Base-by-base conservation (phyloP, 2,888 invertebrate species). In the Agrochola litura region DNA sequence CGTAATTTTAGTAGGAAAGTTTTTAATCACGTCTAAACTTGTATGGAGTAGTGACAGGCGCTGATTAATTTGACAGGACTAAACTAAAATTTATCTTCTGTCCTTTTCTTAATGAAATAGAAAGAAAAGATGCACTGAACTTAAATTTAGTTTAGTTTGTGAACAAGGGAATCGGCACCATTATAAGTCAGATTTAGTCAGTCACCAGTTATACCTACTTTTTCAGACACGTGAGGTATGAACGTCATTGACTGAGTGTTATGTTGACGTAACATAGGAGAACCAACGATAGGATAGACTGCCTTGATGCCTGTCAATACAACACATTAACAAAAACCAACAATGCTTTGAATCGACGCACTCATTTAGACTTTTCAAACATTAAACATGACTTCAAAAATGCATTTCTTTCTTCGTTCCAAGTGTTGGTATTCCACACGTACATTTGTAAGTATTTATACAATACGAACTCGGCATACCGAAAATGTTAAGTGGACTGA, bases 401-500 rank as follows among this genome's bases (percentile, higher is more conserved):
- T 85, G 70, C 72, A 80, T 75, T 61, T 76, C 43, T 70, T 68
- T 76, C 37, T 76, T 68, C 76, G 54, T 46, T 52, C 72, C n/a
- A 73, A 68, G 56, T 75, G 52, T 69, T 64, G 56, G 60, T 77
- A 61, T 78, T 54, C 49, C 65, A 61, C 79, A 25, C 61, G 46
- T 81, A 79, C 63, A 71, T 67, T 60, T 63, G 68, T 76, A 69
- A 66, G 82, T 74, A 76, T 77, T 85, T 81, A 83, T 74, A 77
- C 71, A 71, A 49, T 65, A 65, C 72, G 65, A 67, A 78, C 70
- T 66, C 70, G 37, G 69, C 79, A 64, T 69, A 76, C 79, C 5
- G 61, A 79, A 83, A 86, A 82, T 66, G 67, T 79, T 70, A 85
- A 85, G 67, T 85, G 79, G 64, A 78, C 66, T 30, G 54, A 86